A percentile compares a stretch with the other conserved stretches of the same genome.
Conservation (phyloP, 2,888 invertebrate species). For the Catocala nupta region DNA sequence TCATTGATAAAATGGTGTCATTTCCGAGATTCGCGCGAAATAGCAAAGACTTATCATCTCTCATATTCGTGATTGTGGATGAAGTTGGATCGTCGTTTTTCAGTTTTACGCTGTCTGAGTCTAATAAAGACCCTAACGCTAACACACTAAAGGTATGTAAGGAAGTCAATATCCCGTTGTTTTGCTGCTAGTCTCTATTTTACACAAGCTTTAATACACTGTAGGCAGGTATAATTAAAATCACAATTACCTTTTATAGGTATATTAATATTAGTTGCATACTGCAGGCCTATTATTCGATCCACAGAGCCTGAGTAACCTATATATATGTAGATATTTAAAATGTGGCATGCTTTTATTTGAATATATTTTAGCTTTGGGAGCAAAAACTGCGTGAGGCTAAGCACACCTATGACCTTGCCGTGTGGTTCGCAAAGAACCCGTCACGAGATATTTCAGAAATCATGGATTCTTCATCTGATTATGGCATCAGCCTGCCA, state of each 20-base stretch:
- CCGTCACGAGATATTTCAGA: constrained; percentile 65
- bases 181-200: no score
- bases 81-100: constrained; percentile 67
- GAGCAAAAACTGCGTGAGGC: constrained; percentile 92
- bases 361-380: constrained; percentile 86
- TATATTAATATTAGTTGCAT: no score
- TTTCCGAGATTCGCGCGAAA: constrained; percentile 54
- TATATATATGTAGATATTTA: no score
- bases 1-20: constrained; percentile 65
- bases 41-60: constrained; percentile 44
- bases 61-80: constrained; percentile 69
- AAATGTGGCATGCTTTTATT: constrained; percentile 3
- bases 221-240: no score
- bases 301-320: no score
- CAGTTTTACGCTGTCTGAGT: constrained; percentile 68
- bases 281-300: no score
- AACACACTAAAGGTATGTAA: constrained; percentile 62
- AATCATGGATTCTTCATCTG: constrained; percentile 61
- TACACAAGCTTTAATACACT: no score
- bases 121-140: constrained; percentile 64
- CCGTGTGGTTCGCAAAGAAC: constrained; percentile 64
- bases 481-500: constrained; percentile 48
- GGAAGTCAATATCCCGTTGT: no score
- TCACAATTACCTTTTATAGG: no score
- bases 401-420: constrained; percentile 88